Percentiles rank a stretch among this genome's conserved stretches.
Conservation (phyloP, 92 coral and sea anemone species). For the Palythoa caribaeorum region DNA sequence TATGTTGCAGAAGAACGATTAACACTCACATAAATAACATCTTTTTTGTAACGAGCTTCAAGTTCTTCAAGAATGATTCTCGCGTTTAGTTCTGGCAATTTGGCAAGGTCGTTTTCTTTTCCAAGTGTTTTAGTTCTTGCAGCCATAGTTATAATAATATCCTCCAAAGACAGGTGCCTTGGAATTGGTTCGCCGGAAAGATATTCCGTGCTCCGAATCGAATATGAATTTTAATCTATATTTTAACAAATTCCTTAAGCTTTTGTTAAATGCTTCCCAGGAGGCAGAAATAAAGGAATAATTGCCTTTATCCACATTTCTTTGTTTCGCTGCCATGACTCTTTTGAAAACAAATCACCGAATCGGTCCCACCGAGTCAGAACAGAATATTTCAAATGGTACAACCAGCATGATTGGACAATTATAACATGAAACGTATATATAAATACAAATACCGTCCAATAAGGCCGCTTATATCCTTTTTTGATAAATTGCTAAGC, state of each 20-base stretch:
- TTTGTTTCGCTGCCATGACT: constrained; percentile 39
- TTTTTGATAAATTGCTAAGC: too few relatives aligned
- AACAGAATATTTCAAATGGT: not conserved
- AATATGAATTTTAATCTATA: constrained; percentile 1
- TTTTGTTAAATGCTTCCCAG: constrained; percentile 11
- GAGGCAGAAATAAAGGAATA: constrained; percentile 13
- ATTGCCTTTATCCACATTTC: not conserved
- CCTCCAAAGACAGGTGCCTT: not conserved
- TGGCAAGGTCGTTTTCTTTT: constrained; percentile 74
- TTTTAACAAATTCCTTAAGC: not conserved
- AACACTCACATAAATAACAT: constrained; percentile 79
- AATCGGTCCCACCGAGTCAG: too few relatives aligned
- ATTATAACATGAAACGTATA: too few relatives aligned
- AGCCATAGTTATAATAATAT: not conserved
- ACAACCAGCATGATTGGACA: constrained; percentile 23
- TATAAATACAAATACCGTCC: not conserved
- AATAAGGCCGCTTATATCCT: constrained; percentile 3
- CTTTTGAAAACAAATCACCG: not conserved
- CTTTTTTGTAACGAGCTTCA: constrained; percentile 71
- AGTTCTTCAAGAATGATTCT: constrained; percentile 80
- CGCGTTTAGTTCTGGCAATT: constrained; percentile 72
- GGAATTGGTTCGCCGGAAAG: not conserved
- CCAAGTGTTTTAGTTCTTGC: constrained; percentile 29
- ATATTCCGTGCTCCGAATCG: not conserved
- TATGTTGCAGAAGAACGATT: constrained; percentile 13